Conservation (phyloP, 2,113 vertebrate species). For the Corythornis vintsioides region DNA sequence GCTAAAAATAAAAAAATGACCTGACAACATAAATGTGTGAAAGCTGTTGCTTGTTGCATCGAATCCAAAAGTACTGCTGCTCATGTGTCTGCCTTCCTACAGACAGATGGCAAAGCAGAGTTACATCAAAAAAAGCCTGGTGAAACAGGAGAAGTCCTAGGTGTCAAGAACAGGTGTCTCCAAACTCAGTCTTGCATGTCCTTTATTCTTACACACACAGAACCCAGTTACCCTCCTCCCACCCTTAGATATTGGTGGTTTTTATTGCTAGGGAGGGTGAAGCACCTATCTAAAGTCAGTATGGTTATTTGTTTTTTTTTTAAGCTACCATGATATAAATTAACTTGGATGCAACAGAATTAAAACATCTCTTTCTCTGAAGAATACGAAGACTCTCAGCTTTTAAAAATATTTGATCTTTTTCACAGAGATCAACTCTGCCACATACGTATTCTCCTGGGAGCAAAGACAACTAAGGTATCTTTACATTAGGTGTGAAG, state of each 20-base stretch:
- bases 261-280: neutral
- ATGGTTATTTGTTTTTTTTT: neutral
- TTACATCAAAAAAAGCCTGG: neutral
- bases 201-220: neutral
- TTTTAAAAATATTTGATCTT: constrained; percentile 27
- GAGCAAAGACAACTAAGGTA: neutral
- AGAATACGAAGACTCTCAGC: neutral
- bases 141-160: neutral
- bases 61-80: neutral
- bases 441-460: neutral
- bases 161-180: neutral
- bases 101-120: neutral
- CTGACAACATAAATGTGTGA: neutral
- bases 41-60: neutral
- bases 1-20: constrained; percentile 38
- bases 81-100: constrained; percentile 8
- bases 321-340: neutral
- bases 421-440: neutral
- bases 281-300: neutral
- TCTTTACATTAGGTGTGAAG: neutral
- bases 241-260: neutral
- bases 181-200: neutral
- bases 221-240: neutral
- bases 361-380: neutral
- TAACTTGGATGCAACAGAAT: neutral